phyloP scores from a whole-genome alignment of 37 sponge, comb jelly and placozoan genomes.

The Ianthella basta region DNA sequence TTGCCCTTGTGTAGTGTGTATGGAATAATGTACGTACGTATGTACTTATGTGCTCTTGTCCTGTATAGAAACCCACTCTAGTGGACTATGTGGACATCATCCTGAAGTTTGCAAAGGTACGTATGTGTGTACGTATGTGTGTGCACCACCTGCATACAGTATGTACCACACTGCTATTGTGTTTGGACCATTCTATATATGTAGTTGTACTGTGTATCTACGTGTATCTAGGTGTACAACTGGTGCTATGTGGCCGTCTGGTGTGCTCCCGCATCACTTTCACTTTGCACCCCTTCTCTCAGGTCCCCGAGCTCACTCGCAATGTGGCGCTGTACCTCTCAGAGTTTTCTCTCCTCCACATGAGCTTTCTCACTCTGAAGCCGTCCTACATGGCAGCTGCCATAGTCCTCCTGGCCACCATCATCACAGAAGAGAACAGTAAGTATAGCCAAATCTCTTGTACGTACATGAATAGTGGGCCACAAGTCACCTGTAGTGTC shows the following conservation, averaged over 20 bases:
- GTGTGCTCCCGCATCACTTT: no score
- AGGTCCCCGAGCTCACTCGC: not conserved
- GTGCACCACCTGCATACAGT: constrained; percentile 56
- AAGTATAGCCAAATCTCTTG: no score
- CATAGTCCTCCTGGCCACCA: not conserved
- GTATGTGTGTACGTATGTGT: constrained; percentile 11
- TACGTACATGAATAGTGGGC: no score
- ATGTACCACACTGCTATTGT: constrained; percentile 37
- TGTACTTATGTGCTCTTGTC: not conserved
- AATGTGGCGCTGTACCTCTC: constrained; percentile 72
- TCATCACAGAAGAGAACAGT: constrained; percentile 5
- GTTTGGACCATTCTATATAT: no score
- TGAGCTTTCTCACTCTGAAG: constrained; percentile 25
- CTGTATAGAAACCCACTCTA: constrained; percentile 38
- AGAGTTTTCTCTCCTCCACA: constrained; percentile 65
- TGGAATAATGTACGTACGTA: not conserved
- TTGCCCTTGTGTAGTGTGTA: no score
- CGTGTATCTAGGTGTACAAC: no score
- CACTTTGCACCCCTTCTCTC: no score
- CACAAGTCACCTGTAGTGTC: not conserved
- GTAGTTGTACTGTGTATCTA: no score
- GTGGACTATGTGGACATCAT: constrained; percentile 68
- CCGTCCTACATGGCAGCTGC: constrained; percentile 16
- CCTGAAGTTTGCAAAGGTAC: constrained; percentile 30
- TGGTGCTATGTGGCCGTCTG: no score